These are phyloP conservation scores for Selenia dentaria DNA, from an alignment of 2,888 invertebrate genomes.

Conservation along the genomic window DNA sequence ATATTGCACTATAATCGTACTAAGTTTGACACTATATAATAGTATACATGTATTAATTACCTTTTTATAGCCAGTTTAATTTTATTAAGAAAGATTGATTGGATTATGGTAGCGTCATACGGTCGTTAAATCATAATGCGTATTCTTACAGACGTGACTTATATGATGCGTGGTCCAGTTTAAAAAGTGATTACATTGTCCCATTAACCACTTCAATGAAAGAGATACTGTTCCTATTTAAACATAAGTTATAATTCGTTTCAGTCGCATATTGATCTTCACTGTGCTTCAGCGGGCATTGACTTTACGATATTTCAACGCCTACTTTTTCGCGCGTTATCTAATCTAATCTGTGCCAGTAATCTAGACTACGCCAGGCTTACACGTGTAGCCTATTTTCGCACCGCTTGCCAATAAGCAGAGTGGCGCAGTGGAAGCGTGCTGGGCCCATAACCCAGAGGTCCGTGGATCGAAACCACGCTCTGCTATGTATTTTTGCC, in stretches of 20 bases:
- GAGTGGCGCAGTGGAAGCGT: conserved; percentile 93
- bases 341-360: conserved; percentile 24
- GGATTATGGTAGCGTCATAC: too few species aligned
- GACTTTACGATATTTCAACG: conserved; percentile 15
- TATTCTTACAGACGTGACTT: conserved; percentile 36
- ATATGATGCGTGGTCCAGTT: conserved; percentile 34
- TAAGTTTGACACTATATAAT: too few species aligned
- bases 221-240: conserved; percentile 6
- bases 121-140: conserved; percentile 45
- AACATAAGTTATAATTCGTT: background rate
- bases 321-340: conserved; percentile 17
- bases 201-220: conserved; percentile 11
- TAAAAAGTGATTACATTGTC: conserved; percentile 13
- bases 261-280: conserved; percentile 16
- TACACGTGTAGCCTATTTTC: conserved; percentile 32
- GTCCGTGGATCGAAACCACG: conserved; percentile 96
- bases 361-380: conserved; percentile 24
- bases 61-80: too few species aligned
- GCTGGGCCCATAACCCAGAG: conserved; percentile 95
- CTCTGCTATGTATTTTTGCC: conserved; percentile 81
- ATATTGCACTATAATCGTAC: too few species aligned
- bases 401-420: conserved; percentile 66
- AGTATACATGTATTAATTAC: too few species aligned
- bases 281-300: conserved; percentile 12
- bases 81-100: too few species aligned